A percentile compares a stretch with the other conserved stretches of the same genome.
Evolutionary conservation across 1,140 invertebrate species (phyloP).

Genomic region (Pseudomyrmex flavicornis): DNA sequence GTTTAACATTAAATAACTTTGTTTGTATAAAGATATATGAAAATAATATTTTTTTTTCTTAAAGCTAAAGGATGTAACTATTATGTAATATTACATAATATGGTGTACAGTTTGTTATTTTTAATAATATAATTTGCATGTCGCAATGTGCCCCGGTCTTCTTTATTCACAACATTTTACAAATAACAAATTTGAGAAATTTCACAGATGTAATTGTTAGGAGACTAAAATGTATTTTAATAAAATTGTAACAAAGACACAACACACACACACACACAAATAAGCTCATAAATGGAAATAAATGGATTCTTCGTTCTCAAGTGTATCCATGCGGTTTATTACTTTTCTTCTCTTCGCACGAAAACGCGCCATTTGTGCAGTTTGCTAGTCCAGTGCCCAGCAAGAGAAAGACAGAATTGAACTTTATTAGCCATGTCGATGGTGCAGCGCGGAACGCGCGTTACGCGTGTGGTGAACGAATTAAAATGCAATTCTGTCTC

Average conservation of each 20-base stretch:
- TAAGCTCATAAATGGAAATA: background rate
- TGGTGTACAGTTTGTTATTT: no score
- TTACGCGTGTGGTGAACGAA: slow-evolving; percentile 40
- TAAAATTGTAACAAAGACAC: background rate
- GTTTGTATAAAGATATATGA: no score
- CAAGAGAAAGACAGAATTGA: slow-evolving; percentile 17
- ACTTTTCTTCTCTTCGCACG: background rate
- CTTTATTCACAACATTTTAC: no score
- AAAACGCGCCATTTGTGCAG: slow-evolving; percentile 12
- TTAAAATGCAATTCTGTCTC: slow-evolving; percentile 40
- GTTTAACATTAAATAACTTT: no score
- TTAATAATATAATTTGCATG: no score
- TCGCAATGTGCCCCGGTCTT: no score
- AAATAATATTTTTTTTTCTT: no score
- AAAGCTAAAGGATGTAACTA: no score
- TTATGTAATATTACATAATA: no score
- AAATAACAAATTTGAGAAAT: no score
- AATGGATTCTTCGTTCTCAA: background rate
- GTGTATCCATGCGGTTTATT: background rate
- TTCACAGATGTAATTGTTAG: background rate
- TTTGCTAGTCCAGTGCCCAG: background rate
- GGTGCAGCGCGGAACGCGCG: background rate
- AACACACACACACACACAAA: no score
- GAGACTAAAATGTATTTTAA: background rate
- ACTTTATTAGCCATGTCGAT: slow-evolving; percentile 49